phyloP scores from a whole-genome alignment of 2,888 invertebrate species.

The Parasteatoda lunata region DNA sequence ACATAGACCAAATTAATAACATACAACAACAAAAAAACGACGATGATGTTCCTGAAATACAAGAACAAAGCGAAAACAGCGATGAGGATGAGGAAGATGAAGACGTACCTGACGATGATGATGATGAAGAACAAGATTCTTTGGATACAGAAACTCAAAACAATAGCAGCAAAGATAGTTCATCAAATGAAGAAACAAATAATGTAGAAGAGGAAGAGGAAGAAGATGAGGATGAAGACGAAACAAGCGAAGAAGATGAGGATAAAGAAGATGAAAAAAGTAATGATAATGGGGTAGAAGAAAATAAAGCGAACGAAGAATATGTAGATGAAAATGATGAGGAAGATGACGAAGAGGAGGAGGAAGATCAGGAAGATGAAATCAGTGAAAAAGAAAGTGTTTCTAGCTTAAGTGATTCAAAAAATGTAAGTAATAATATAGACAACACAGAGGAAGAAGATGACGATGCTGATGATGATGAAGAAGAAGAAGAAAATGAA shows the following conservation, averaged over 20 bases:
- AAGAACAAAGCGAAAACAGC: slow-evolving; percentile 31
- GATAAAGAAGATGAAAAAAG: slow-evolving; percentile 64
- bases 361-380: slow-evolving; percentile 9
- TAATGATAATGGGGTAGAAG: slow-evolving; percentile 57
- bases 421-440: slow-evolving; percentile 19
- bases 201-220: slow-evolving; percentile 21
- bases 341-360: slow-evolving; percentile 1
- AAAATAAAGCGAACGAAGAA: slow-evolving; percentile 31
- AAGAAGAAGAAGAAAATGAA: slow-evolving; percentile 16
- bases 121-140: slow-evolving; percentile 46
- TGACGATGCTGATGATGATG: slow-evolving; percentile 21
- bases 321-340: slow-evolving; percentile 48
- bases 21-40: slow-evolving; percentile 41
- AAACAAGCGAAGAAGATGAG: slow-evolving; percentile 29
- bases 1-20: slow-evolving; percentile 13
- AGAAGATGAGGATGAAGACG: slow-evolving; percentile 7
- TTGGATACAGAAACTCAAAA: slow-evolving; percentile 64
- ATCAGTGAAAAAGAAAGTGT: slow-evolving; percentile 35
- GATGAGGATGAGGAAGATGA: slow-evolving; percentile 18
- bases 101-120: not conserved
- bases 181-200: slow-evolving; percentile 31
- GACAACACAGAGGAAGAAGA: slow-evolving; percentile 25
- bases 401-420: not conserved
- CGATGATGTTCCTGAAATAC: slow-evolving; percentile 13
- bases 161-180: slow-evolving; percentile 39